These are phyloP conservation scores for Drosophila kanapiae DNA, from an alignment of 1,140 invertebrate genomes.

Conservation along the genomic window DNA sequence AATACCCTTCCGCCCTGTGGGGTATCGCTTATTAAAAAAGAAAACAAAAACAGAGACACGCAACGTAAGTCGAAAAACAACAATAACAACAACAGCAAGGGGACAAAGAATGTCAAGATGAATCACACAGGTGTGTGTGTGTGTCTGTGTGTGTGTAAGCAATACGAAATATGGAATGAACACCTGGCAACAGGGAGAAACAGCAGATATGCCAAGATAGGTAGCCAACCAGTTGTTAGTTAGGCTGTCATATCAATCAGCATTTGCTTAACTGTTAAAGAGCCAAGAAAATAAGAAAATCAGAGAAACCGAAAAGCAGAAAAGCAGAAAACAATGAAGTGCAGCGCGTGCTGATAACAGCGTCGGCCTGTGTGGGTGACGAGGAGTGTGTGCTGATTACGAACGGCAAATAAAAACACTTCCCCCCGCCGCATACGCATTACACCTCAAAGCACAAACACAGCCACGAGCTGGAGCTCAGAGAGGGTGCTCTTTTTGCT, in stretches of 20 bases:
- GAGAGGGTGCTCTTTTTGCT: constrained; percentile 1
- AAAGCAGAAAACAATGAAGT: constrained; percentile 18
- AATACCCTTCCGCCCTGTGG: neutral
- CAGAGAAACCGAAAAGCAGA: neutral
- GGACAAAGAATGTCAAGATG: constrained; percentile 45
- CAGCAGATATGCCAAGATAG: constrained; percentile 17
- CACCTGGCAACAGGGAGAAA: constrained; percentile 7
- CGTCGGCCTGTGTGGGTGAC: constrained; percentile 6
- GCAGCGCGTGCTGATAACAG: constrained; percentile 47
- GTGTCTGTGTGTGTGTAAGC: constrained; percentile 14
- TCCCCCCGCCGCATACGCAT: constrained; percentile 2
- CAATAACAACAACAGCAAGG: constrained; percentile 14
- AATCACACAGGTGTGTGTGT: constrained; percentile 41
- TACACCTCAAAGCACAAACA: constrained; percentile 26
- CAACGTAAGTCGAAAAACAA: constrained; percentile 9
- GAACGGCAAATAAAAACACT: constrained; percentile 28
- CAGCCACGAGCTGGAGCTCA: neutral
- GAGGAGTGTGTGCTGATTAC: constrained; percentile 28
- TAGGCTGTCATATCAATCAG: constrained; percentile 61
- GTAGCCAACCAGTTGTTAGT: constrained; percentile 15
- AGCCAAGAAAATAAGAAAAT: constrained; percentile 18
- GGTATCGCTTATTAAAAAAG: neutral
- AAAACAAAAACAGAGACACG: constrained; percentile 9
- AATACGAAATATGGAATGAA: constrained; percentile 19
- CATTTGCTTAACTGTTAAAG: constrained; percentile 63